These are phyloP conservation scores for Terebella lapidaria DNA, from an alignment of 2,888 invertebrate genomes.

Conservation along the genomic window DNA sequence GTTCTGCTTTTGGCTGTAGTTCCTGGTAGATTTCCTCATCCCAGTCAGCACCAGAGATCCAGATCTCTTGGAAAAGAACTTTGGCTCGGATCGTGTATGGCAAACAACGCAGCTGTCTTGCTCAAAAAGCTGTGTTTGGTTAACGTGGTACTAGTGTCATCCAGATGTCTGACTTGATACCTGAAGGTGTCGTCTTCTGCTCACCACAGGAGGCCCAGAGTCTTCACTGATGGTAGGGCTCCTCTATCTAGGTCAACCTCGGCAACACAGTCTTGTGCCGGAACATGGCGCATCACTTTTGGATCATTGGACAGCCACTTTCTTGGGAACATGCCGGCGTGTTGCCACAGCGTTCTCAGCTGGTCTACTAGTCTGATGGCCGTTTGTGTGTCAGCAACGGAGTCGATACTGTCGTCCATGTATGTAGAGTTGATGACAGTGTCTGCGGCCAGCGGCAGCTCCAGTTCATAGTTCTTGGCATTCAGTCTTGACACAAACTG, in stretches of 20 bases:
- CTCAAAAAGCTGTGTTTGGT: slow-evolving; percentile 1
- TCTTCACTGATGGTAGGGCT: slow-evolving; percentile 5
- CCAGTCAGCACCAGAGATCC: slow-evolving; percentile 10
- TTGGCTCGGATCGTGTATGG: slow-evolving; percentile 7
- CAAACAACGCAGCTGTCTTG: slow-evolving; percentile 2
- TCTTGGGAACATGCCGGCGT: slow-evolving; percentile 8
- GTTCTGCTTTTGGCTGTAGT: background rate
- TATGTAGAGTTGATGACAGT: slow-evolving; percentile 11
- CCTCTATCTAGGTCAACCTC: slow-evolving; percentile 1
- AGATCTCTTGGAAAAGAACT: slow-evolving; percentile 12
- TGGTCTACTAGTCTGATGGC: slow-evolving; percentile 13
- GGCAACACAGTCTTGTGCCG: too few species aligned
- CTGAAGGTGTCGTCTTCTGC: slow-evolving; percentile 5
- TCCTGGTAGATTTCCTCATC: slow-evolving; percentile 6
- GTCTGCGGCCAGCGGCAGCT: slow-evolving; percentile 12
- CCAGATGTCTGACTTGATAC: background rate
- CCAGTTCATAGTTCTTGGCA: slow-evolving; percentile 4
- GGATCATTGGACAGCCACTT: slow-evolving; percentile 13
- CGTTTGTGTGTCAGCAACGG: background rate
- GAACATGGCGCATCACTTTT: slow-evolving; percentile 3
- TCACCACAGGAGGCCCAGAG: slow-evolving; percentile 11
- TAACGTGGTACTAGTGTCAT: background rate
- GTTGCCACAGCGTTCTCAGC: background rate
- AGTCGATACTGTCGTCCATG: slow-evolving; percentile 16
- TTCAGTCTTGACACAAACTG: slow-evolving; percentile 10